Base-by-base conservation (phyloP, 2,888 invertebrate species). In the Amphipyra berbera region DNA sequence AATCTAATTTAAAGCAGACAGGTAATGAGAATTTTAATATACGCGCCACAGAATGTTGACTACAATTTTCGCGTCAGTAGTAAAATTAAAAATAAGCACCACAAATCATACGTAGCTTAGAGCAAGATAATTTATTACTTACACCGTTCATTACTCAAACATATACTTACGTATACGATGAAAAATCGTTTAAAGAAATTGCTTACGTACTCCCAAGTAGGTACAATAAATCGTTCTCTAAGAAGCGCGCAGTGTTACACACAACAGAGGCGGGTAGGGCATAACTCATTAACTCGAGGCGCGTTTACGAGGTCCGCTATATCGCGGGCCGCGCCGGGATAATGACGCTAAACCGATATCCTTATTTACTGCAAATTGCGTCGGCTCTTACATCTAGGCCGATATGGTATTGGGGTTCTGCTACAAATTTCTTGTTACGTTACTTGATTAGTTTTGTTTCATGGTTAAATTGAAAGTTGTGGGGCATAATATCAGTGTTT, bases 331-430 rank as follows among this genome's bases (percentile, higher is more conserved):
- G 79, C 62, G 71, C 73, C 73, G 82, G 88, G 88, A 91, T 93
- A 93, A 94, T 92, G 91, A 90, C 88, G 89, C 89, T 90, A 88
- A 89, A 89, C 92, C 93, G 90, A 94, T 93, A 92, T 90, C 92
- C 94, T 92, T 94, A 93, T 94, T 94, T 94, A 94, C 92, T 93
- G 93, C 93, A 93, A 92, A 94, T 94, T 92, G 91, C 88, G 88
- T 80, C 76, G 84, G 82, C 79, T 81, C 78, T 80, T 81, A 78
- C 79, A 78, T 82, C 79, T 81, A 82, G 81, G 73, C 75, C 68
- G 71, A 68, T 69, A 67, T 66, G 70, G 68, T 65, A 73, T 76
- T 76, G 68, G 65, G 68, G 76, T 61, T 68, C 66, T 44, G 66
- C 62, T 77, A 70, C 82, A 73, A 76, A 82, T 81, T 82, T 72